phyloP scores from a whole-genome alignment of 2,888 invertebrate species.

The Cheiracanthium punctorium region DNA sequence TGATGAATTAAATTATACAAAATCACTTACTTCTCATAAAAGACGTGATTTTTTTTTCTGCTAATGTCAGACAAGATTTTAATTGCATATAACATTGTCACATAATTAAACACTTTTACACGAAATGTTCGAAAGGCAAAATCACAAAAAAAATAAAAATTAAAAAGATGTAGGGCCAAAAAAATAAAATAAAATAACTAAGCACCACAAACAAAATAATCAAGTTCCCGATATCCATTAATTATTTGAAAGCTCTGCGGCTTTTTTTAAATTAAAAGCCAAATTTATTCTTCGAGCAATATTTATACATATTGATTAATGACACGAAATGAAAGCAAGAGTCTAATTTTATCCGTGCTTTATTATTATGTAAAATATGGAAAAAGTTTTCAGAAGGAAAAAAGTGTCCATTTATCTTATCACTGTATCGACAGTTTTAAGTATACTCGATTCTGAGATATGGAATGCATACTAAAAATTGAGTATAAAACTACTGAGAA shows the following conservation, averaged over 20 bases:
- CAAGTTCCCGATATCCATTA: neutral
- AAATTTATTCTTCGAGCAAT: conserved; percentile 8
- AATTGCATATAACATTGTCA: conserved; percentile 1
- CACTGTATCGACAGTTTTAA: neutral
- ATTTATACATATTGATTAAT: conserved; percentile 13
- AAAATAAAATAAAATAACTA: too few species aligned
- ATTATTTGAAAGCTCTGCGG: neutral
- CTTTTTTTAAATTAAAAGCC: neutral
- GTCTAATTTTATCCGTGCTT: neutral
- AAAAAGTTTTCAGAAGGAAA: neutral
- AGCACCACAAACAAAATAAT: neutral
- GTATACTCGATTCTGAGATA: too few species aligned
- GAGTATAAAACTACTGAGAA: too few species aligned
- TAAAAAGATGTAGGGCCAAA: too few species aligned
- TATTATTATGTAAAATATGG: neutral
- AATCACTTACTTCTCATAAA: neutral
- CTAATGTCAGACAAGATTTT: neutral
- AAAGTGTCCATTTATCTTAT: neutral
- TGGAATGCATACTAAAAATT: too few species aligned
- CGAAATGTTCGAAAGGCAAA: neutral
- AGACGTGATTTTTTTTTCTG: too few species aligned
- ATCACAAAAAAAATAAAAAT: too few species aligned
- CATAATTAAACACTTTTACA: neutral
- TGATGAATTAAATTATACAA: neutral
- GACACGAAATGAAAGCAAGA: neutral